These are phyloP conservation scores for Eupleurogrammus muticus DNA, from an alignment of 2,797 vertebrate species.

Conservation along the genomic window DNA sequence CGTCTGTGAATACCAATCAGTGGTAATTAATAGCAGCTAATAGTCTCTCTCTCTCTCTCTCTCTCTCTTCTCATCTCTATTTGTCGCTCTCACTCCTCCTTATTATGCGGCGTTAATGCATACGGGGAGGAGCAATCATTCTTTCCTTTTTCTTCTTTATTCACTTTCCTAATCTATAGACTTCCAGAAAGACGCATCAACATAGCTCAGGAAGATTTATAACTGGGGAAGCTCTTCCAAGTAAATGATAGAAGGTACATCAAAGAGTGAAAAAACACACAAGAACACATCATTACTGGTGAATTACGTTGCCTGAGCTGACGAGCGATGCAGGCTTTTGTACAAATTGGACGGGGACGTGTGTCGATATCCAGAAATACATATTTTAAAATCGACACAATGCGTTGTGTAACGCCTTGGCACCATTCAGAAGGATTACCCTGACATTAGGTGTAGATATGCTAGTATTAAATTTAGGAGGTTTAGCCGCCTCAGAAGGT, in stretches of 20 bases:
- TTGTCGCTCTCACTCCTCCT: slow-evolving; percentile 38
- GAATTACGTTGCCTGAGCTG: background rate
- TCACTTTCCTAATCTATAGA: slow-evolving; percentile 7
- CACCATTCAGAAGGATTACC: too few relatives aligned
- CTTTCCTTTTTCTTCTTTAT: slow-evolving; percentile 14
- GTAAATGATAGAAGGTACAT: background rate
- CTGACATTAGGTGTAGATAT: too few relatives aligned
- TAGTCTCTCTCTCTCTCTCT: slow-evolving; percentile 72
- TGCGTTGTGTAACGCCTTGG: too few relatives aligned
- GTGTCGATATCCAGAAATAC: background rate
- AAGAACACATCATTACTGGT: background rate
- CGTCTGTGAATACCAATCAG: slow-evolving; percentile 81
- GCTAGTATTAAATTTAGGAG: too few relatives aligned
- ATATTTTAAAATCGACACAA: background rate
- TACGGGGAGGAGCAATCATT: slow-evolving; percentile 11
- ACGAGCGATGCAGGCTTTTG: background rate
- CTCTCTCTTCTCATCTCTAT: slow-evolving; percentile 36
- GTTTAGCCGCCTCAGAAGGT: too few relatives aligned
- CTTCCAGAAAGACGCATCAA: slow-evolving; percentile 23
- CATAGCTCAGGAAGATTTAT: background rate
- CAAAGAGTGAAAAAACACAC: background rate
- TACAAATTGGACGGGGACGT: background rate
- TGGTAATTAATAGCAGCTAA: slow-evolving; percentile 84
- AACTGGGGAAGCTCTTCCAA: background rate
- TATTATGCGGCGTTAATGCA: slow-evolving; percentile 31